A percentile compares a stretch with the other conserved stretches of the same genome.
phyloP scores from a whole-genome alignment of 2,888 invertebrate genomes.

The Corythucha ciliata region DNA sequence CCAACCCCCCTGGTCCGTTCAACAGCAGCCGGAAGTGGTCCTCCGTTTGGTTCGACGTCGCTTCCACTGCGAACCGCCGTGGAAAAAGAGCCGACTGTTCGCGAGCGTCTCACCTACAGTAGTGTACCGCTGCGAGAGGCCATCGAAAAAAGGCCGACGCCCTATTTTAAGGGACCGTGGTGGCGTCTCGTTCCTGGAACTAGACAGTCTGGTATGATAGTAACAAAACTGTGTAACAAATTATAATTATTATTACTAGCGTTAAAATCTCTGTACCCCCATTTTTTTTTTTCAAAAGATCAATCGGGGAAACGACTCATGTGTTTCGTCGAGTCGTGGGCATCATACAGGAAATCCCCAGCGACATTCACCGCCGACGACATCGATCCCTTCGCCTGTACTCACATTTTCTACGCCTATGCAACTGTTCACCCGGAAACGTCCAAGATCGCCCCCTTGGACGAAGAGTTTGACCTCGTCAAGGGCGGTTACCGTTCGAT shows the following conservation, averaged over 20 bases:
- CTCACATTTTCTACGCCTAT: conserved; percentile 64
- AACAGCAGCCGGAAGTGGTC: conserved; percentile 18
- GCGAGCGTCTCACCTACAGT: conserved; percentile 31
- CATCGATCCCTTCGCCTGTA: conserved; percentile 57
- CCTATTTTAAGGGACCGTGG: conserved; percentile 34
- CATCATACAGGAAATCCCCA: conserved; percentile 57
- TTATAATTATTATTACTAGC: conserved; percentile 1
- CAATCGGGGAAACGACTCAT: conserved; percentile 42
- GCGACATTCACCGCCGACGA: conserved; percentile 55
- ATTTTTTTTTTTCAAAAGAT: conserved; percentile 21
- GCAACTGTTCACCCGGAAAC: conserved; percentile 59
- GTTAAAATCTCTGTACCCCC: too few relatives aligned
- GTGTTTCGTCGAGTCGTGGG: conserved; percentile 60
- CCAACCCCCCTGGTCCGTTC: conserved; percentile 37
- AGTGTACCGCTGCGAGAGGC: conserved; percentile 55
- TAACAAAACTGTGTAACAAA: not conserved
- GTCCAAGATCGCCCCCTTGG: conserved; percentile 52
- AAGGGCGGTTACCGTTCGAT: conserved; percentile 66
- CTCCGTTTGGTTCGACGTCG: conserved; percentile 40
- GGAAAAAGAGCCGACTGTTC: conserved; percentile 53
- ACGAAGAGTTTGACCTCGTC: conserved; percentile 60
- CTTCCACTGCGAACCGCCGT: conserved; percentile 66
- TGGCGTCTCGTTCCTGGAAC: conserved; percentile 27
- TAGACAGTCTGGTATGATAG: conserved; percentile 23
- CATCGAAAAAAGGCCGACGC: conserved; percentile 48